Base-by-base conservation (phyloP, 2,888 invertebrate genomes). In the Cantharis lateralis region DNA sequence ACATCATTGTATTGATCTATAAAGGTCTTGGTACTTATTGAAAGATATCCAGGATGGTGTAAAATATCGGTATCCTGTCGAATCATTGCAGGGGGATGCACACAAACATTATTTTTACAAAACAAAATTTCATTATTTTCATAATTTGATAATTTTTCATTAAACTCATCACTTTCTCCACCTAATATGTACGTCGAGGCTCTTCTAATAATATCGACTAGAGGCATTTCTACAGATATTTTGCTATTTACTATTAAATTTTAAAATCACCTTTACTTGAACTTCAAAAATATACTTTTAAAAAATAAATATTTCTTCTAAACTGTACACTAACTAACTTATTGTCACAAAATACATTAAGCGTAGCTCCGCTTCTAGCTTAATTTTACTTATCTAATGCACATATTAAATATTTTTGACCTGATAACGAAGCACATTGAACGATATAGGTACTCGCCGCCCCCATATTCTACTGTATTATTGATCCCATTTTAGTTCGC, bases 101-200 rank as follows among this genome's bases (percentile, higher is more conserved):
- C 98, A 88, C 98, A 98, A 48, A 98, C 97, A 89, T 98, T 98
- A 88, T 98, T 98, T 89, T 98, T 98, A 89, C 96, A 95, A 88
- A 95, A 96, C 70, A 96, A 89, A 78, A 95, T 93, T 89, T 96
- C 96, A 85, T 95, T 95, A 88, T 96, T 95, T 86, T 94, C 93
- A 85, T 95, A 95, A 66, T 90, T 90, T 80, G 90, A 90, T 83
- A 91, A 90, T 84, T 91, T 92, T 72, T 91, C 90, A 24, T 72
- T 72, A 62, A 78, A 78, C 80, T 91, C 90, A 81, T 90, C 90
- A 18, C 84, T 83, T 78, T 93, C 94, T 68, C 91, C 89, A 69
- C 95, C 95, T 74, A 95, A 89, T 84, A 95, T 95, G 84, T 94
- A 94, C 85, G 92, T 94, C 69, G 95, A 95, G 62, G 95, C 95